Conservation (phyloP, 2,797 vertebrate species). For the Coregonus suidteri region DNA sequence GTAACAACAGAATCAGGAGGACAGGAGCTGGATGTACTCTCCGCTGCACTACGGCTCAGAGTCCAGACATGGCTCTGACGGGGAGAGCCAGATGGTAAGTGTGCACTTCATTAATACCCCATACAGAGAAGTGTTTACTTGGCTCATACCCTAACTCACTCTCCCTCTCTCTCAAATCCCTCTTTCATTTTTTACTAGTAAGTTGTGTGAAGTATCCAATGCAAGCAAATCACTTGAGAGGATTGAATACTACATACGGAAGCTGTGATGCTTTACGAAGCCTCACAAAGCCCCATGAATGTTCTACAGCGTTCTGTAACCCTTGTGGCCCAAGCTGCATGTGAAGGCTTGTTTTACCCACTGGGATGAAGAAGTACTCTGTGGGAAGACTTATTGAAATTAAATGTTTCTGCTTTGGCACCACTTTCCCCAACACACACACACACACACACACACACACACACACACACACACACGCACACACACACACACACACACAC, state of each 20-base stretch:
- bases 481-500: too few relatives aligned
- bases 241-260: conserved; percentile 25
- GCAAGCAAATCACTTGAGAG: conserved; percentile 3
- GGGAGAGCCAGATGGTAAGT: conserved; percentile 87
- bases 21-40: conserved; percentile 93
- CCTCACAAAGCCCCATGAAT: conserved; percentile 19
- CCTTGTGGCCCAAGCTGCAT: conserved; percentile 44
- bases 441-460: neutral
- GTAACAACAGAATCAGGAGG: conserved; percentile 84
- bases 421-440: neutral
- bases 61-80: conserved; percentile 83
- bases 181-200: conserved; percentile 54
- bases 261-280: conserved; percentile 25
- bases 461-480: too few relatives aligned
- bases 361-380: conserved; percentile 17
- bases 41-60: conserved; percentile 84
- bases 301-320: conserved; percentile 18
- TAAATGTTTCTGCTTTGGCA: neutral
- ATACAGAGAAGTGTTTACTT: neutral
- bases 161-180: neutral
- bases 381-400: neutral
- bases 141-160: neutral
- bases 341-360: conserved; percentile 43
- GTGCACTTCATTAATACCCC: neutral
- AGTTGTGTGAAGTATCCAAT: conserved; percentile 33